These are phyloP conservation scores for Hippocampus abdominalis DNA, from an alignment of 2,113 vertebrate species.

Conservation along the genomic window DNA sequence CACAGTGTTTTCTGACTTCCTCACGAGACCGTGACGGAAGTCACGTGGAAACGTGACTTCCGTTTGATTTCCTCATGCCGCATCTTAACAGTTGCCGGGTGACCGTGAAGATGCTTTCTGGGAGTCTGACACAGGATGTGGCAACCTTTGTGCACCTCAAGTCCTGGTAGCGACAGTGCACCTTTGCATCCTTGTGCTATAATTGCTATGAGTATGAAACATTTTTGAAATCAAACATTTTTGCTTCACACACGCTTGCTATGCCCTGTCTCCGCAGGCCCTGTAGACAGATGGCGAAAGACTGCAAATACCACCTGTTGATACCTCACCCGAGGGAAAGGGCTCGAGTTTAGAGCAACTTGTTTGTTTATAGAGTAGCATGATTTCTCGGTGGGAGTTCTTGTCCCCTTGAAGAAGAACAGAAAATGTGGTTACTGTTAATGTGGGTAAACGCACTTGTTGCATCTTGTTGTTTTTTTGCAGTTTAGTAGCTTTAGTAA, in stretches of 20 bases:
- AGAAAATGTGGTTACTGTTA: neutral
- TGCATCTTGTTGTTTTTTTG: neutral
- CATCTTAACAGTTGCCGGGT: neutral
- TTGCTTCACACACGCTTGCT: conserved; percentile 15
- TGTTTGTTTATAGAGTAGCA: neutral
- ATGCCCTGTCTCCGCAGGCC: neutral
- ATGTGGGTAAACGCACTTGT: neutral
- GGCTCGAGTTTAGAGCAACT: neutral
- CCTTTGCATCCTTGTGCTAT: conserved; percentile 30
- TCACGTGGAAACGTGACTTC: too few species aligned
- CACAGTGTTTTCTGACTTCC: too few species aligned
- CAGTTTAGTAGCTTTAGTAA: neutral
- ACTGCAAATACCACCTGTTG: conserved; percentile 13
- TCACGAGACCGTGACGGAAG: too few species aligned
- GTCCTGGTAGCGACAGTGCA: conserved; percentile 10
- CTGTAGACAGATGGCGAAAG: neutral
- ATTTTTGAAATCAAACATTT: conserved; percentile 28
- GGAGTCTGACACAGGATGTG: conserved; percentile 32
- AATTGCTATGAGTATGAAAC: conserved; percentile 32
- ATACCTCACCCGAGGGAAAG: neutral
- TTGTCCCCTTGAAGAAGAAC: neutral
- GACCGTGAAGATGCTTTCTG: conserved; percentile 11
- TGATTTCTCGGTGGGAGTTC: neutral
- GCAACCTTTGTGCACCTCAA: conserved; percentile 11
- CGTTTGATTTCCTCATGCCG: neutral